phyloP scores from a whole-genome alignment of 2,113 vertebrate genomes.

The Polypterus senegalus region DNA sequence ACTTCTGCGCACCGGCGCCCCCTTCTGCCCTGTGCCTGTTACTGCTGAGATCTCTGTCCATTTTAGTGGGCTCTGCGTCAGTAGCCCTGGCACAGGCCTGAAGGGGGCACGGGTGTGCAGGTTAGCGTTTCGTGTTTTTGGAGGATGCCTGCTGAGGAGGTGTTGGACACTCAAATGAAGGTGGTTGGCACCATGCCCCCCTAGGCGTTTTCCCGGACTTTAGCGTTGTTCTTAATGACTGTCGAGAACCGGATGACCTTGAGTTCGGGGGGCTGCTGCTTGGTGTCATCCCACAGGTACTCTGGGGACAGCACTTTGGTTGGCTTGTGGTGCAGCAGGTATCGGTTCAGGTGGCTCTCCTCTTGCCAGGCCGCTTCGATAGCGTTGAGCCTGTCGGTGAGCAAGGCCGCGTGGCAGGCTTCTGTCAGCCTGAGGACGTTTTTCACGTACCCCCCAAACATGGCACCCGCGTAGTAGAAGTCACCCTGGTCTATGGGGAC shows the following conservation, averaged over 20 bases:
- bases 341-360: conserved; percentile 59
- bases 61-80: too few species aligned
- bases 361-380: conserved; percentile 57
- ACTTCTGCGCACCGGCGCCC: too few species aligned
- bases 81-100: too few species aligned
- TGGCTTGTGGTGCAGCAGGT: conserved; percentile 50
- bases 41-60: too few species aligned
- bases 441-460: conserved; percentile 44
- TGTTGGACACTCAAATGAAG: too few species aligned
- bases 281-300: conserved; percentile 54
- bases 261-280: conserved; percentile 30
- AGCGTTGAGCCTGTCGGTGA: conserved; percentile 39
- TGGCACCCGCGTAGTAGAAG: conserved; percentile 51
- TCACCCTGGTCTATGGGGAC: conserved; percentile 42
- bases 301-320: conserved; percentile 58
- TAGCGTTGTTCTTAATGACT: conserved; percentile 30
- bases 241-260: conserved; percentile 42
- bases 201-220: conserved; percentile 22
- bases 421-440: conserved; percentile 35
- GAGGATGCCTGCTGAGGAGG: too few species aligned
- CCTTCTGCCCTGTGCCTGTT: too few species aligned
- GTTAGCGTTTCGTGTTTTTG: too few species aligned
- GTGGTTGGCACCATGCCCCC: background rate
- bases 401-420: conserved; percentile 40
- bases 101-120: too few species aligned